Evolutionary conservation across 2,888 invertebrate genomes (phyloP).

Genomic region (Ephialtes manifestator): DNA sequence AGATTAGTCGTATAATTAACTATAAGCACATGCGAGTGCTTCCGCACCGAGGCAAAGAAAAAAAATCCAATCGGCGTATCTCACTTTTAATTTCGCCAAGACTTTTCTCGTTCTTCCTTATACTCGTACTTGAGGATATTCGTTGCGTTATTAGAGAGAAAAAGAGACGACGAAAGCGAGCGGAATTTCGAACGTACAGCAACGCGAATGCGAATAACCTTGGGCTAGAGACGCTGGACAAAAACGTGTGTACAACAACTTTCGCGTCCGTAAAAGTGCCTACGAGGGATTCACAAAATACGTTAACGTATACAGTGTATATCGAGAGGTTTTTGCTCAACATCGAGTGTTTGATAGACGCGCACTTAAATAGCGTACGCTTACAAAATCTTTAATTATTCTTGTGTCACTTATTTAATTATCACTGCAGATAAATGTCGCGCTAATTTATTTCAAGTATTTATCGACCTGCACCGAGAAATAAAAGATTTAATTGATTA

Average conservation of each 20-base stretch:
- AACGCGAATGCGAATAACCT: conserved; percentile 9
- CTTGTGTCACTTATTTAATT: neutral
- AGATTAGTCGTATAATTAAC: conserved; percentile 4
- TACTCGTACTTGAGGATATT: neutral
- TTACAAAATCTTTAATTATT: conserved; percentile 20
- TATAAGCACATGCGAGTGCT: too few relatives aligned
- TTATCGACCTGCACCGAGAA: too few relatives aligned
- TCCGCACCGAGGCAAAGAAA: neutral
- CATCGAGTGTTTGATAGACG: neutral
- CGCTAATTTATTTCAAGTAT: neutral
- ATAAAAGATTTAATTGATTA: too few relatives aligned
- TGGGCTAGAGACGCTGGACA: conserved; percentile 7
- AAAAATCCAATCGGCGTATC: too few relatives aligned
- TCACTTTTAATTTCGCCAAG: neutral
- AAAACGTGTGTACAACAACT: neutral
- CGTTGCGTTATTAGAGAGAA: neutral
- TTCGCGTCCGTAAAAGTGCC: conserved; percentile 15
- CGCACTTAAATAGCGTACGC: neutral
- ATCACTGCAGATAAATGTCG: neutral
- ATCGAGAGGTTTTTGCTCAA: conserved; percentile 5
- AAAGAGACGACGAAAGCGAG: conserved; percentile 2
- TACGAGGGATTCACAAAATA: conserved; percentile 6
- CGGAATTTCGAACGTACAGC: conserved; percentile 47
- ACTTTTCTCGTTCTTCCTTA: neutral
- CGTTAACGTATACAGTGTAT: neutral